Percentiles rank a stretch among this genome's conserved stretches.
Conservation (phyloP, 2,888 invertebrate species). For the Ichneumoninae sp. region DNA sequence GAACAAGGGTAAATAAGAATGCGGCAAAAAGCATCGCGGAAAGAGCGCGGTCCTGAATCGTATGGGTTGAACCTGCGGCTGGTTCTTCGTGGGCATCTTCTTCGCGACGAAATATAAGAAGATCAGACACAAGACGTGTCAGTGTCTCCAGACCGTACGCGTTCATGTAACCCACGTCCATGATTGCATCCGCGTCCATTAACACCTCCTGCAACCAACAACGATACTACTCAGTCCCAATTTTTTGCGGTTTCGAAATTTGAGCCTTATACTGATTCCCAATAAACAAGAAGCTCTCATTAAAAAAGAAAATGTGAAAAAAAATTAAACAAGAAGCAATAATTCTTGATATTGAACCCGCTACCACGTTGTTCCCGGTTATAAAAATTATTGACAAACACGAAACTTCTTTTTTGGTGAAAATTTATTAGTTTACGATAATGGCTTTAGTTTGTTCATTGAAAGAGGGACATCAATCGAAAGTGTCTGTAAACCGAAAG, state of each 20-base stretch:
- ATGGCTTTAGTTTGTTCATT: not conserved
- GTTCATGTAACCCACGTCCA: constrained; percentile 84
- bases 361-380: constrained; percentile 22
- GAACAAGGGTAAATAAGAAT: constrained; percentile 84
- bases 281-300: constrained; percentile 58
- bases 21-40: constrained; percentile 82
- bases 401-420: not conserved
- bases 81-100: constrained; percentile 76
- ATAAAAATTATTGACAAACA: constrained; percentile 29
- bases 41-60: constrained; percentile 81
- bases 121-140: constrained; percentile 80
- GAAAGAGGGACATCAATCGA: constrained; percentile 25
- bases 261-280: constrained; percentile 54
- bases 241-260: constrained; percentile 58
- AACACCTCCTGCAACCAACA: constrained; percentile 84
- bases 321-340: constrained; percentile 32
- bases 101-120: constrained; percentile 76
- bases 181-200: constrained; percentile 84
- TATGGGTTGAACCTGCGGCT: constrained; percentile 80
- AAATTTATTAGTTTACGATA: not conserved
- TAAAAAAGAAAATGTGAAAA: constrained; percentile 23
- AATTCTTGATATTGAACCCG: constrained; percentile 23
- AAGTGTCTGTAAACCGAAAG: constrained; percentile 21
- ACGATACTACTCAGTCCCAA: constrained; percentile 84
- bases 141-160: constrained; percentile 82